Conservation (phyloP, 2,888 invertebrate species). For the Ametastegia equiseti region DNA sequence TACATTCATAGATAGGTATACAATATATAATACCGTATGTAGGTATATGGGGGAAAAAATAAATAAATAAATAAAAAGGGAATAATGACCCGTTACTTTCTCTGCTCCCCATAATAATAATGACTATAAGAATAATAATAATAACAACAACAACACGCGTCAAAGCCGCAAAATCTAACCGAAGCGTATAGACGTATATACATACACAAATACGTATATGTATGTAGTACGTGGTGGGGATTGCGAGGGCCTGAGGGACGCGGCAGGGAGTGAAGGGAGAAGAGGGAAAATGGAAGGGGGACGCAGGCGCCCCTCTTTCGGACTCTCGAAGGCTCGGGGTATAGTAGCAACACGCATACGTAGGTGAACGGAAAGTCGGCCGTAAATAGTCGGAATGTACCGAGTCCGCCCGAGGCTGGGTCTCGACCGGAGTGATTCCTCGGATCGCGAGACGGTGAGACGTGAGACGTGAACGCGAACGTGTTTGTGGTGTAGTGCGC, state of each 20-base stretch:
- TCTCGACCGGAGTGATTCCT: constrained; percentile 56
- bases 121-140: too few relatives aligned
- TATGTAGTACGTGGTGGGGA: too few relatives aligned
- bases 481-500: constrained; percentile 61
- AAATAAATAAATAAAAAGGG: background rate
- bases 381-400: constrained; percentile 53
- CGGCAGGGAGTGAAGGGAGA: too few relatives aligned
- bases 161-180: background rate
- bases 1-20: too few relatives aligned
- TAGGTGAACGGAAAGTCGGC: constrained; percentile 55
- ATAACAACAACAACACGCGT: background rate
- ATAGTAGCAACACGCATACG: background rate
- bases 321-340: too few relatives aligned
- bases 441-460: constrained; percentile 60
- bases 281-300: background rate
- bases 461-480: constrained; percentile 52
- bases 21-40: too few relatives aligned
- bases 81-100: background rate
- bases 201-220: too few relatives aligned
- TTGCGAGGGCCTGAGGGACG: too few relatives aligned
- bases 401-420: background rate
- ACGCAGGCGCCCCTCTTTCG: background rate
- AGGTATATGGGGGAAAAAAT: too few relatives aligned
- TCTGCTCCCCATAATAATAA: too few relatives aligned
- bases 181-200: too few relatives aligned